These are phyloP conservation scores for Sebastes glaucus DNA, from an alignment of 2,797 vertebrate genomes.

Conservation along the genomic window DNA sequence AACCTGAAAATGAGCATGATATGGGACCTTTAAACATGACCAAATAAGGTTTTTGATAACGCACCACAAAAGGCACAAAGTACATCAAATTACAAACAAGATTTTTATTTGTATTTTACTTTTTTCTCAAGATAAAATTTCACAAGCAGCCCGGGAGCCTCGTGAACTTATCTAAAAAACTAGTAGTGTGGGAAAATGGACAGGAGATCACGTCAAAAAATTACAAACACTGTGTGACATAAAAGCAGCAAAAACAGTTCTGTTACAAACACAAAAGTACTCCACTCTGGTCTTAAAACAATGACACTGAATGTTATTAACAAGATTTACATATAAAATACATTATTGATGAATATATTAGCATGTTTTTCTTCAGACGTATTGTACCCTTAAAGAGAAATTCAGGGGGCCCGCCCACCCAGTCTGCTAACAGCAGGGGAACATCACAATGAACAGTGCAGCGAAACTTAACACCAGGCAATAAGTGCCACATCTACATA, in stretches of 20 bases:
- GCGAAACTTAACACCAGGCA: not conserved
- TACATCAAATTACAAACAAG: slow-evolving; percentile 34
- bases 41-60: not conserved
- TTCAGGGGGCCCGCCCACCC: slow-evolving; percentile 2
- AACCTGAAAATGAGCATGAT: too few relatives aligned
- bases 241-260: slow-evolving; percentile 36
- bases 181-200: slow-evolving; percentile 21
- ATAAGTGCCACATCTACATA: not conserved
- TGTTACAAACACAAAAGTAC: not conserved
- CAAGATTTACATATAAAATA: slow-evolving; percentile 56
- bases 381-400: not conserved
- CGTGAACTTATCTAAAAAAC: not conserved
- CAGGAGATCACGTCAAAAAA: not conserved
- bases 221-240: not conserved
- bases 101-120: slow-evolving; percentile 66
- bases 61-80: not conserved
- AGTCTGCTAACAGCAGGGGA: not conserved
- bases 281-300: slow-evolving; percentile 31
- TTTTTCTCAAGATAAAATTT: slow-evolving; percentile 39
- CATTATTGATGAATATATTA: slow-evolving; percentile 49
- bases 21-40: too few relatives aligned
- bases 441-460: not conserved
- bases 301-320: not conserved
- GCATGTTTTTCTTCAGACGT: slow-evolving; percentile 14
- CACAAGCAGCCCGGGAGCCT: not conserved